Conservation (phyloP, 2,113 vertebrate species). For the Xiphias gladius region DNA sequence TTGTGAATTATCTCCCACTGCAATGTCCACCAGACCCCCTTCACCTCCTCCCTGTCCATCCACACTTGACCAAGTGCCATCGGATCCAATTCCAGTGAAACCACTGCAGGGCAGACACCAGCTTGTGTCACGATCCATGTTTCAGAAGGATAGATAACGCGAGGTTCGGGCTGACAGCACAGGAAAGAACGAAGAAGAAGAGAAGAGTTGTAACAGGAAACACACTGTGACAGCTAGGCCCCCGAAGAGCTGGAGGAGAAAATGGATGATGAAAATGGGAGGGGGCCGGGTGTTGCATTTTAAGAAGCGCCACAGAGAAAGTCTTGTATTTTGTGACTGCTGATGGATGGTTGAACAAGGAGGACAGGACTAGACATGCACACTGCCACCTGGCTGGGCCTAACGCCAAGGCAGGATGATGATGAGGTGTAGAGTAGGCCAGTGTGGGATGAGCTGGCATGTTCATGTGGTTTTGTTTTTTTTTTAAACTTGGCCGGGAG, state of each 20-base stretch:
- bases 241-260: slow-evolving; percentile 52
- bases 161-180: slow-evolving; percentile 52
- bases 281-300: slow-evolving; percentile 19
- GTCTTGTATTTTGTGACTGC: slow-evolving; percentile 60
- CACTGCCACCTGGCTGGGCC: slow-evolving; percentile 71
- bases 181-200: slow-evolving; percentile 43
- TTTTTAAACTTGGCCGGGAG: slow-evolving; percentile 1
- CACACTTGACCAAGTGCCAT: slow-evolving; percentile 27
- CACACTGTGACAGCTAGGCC: slow-evolving; percentile 65
- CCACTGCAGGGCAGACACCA: slow-evolving; percentile 48
- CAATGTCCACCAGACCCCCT: slow-evolving; percentile 9
- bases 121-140: slow-evolving; percentile 42
- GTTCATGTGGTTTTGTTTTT: slow-evolving; percentile 10
- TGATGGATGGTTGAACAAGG: slow-evolving; percentile 75
- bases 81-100: slow-evolving; percentile 13
- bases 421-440: slow-evolving; percentile 29
- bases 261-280: slow-evolving; percentile 32
- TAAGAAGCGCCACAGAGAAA: slow-evolving; percentile 41
- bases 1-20: neutral
- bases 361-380: slow-evolving; percentile 69
- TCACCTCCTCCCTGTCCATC: neutral
- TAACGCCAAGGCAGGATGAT: slow-evolving; percentile 60
- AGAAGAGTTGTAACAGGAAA: slow-evolving; percentile 62
- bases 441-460: slow-evolving; percentile 24
- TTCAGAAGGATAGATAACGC: slow-evolving; percentile 59